Evolutionary conservation across 2,888 invertebrate species (phyloP).

Genomic region (Caenorhabditis angaria): DNA sequence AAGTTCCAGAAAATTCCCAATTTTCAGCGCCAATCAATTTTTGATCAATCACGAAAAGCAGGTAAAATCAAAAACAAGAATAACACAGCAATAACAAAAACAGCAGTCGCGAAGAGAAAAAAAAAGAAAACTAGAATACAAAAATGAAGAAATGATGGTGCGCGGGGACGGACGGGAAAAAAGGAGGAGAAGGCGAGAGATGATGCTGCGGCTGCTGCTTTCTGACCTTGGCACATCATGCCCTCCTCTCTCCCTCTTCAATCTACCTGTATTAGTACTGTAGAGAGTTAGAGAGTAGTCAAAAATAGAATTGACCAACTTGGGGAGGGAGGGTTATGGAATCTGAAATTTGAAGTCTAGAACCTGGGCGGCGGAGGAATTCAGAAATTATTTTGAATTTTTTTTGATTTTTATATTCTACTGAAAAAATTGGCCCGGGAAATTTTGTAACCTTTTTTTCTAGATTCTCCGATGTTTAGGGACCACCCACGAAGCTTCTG

Average conservation of each 20-base stretch:
- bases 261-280: no score
- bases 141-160: conserved; percentile 1
- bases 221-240: conserved; percentile 44
- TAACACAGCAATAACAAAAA: not conserved
- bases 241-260: conserved; percentile 9
- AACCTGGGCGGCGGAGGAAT: no score
- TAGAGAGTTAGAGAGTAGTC: conserved; percentile 9
- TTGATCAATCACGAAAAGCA: not conserved
- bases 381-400: no score
- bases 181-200: not conserved
- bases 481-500: no score
- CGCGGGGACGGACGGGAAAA: not conserved
- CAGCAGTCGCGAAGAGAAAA: not conserved
- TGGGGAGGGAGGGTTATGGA: not conserved
- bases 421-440: no score
- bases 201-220: conserved; percentile 22
- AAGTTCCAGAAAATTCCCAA: not conserved
- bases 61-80: no score
- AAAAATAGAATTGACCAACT: not conserved
- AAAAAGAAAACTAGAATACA: conserved; percentile 9
- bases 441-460: no score
- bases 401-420: no score
- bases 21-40: not conserved
- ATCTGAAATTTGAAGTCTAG: no score
- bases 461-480: no score